Conservation (phyloP, 2,888 invertebrate genomes). For the Hetaerina titia region DNA sequence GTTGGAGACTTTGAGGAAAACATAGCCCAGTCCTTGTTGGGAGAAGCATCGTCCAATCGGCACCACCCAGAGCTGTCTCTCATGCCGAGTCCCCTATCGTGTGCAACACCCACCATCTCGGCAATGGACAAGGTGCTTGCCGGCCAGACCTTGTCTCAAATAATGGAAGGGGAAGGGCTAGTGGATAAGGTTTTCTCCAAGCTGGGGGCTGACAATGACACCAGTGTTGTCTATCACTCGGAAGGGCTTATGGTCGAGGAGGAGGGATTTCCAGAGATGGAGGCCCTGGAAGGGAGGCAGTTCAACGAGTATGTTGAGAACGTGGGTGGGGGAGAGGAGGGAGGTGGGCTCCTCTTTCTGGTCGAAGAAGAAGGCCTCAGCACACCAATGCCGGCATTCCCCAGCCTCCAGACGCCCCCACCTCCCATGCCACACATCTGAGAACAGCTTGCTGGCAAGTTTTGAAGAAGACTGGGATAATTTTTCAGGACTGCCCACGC, state of each 20-base stretch:
- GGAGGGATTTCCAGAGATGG: conserved; percentile 62
- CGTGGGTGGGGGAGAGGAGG: conserved; percentile 46
- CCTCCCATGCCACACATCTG: conserved; percentile 35
- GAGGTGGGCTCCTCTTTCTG: conserved; percentile 7
- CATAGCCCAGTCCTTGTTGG: conserved; percentile 47
- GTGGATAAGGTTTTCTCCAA: conserved; percentile 55
- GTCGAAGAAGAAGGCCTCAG: conserved; percentile 52
- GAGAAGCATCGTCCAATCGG: neutral
- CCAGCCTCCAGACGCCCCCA: conserved; percentile 47
- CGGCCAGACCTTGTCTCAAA: conserved; percentile 48
- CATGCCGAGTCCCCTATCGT: conserved; percentile 40
- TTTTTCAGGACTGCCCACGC: too few relatives aligned
- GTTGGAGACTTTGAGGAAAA: conserved; percentile 56
- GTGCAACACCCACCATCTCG: conserved; percentile 39
- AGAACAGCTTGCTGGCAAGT: neutral
- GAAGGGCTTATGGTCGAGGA: conserved; percentile 47
- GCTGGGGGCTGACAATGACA: neutral
- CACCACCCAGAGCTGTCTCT: conserved; percentile 49
- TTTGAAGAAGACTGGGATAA: neutral
- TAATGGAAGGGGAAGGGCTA: conserved; percentile 52
- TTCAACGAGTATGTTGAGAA: conserved; percentile 40
- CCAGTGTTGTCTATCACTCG: conserved; percentile 41
- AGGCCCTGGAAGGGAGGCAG: conserved; percentile 33
- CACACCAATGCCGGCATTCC: conserved; percentile 42
- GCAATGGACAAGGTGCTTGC: conserved; percentile 60